These are phyloP conservation scores for Erpetoichthys calabaricus DNA, from an alignment of 2,797 vertebrate species.

Conservation along the genomic window DNA sequence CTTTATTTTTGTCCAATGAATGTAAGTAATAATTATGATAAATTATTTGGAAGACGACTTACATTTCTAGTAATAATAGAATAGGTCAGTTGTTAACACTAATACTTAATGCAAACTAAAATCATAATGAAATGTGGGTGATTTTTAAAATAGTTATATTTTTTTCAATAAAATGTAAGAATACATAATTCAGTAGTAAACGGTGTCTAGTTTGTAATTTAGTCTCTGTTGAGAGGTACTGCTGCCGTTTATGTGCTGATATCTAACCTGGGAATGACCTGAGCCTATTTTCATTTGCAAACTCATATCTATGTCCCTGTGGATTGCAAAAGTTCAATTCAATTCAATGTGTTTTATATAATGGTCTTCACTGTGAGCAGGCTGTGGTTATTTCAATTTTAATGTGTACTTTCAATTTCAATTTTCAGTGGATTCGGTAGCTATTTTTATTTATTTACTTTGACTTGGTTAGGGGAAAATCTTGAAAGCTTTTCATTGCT, in stretches of 20 bases:
- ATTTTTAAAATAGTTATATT: too few relatives aligned
- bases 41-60: too few relatives aligned
- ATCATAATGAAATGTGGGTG: too few relatives aligned
- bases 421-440: slow-evolving; percentile 2
- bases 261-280: background rate
- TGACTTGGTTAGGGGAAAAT: slow-evolving; percentile 3
- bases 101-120: too few relatives aligned
- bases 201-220: background rate
- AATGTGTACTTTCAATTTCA: background rate
- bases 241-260: background rate
- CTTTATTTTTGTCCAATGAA: too few relatives aligned
- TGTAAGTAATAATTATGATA: too few relatives aligned
- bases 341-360: too few relatives aligned
- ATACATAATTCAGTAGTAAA: too few relatives aligned
- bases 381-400: slow-evolving; percentile 1
- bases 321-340: background rate
- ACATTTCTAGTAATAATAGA: too few relatives aligned
- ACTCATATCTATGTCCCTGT: background rate
- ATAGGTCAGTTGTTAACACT: too few relatives aligned
- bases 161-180: too few relatives aligned
- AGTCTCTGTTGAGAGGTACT: background rate
- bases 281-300: slow-evolving; percentile 4
- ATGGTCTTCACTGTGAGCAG: too few relatives aligned
- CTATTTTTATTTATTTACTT: slow-evolving; percentile 7
- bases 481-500: background rate